A percentile compares a stretch with the other conserved stretches of the same genome.
Evolutionary conservation across 2,888 invertebrate species (phyloP).

Genomic region (Osedax fenrisi): DNA sequence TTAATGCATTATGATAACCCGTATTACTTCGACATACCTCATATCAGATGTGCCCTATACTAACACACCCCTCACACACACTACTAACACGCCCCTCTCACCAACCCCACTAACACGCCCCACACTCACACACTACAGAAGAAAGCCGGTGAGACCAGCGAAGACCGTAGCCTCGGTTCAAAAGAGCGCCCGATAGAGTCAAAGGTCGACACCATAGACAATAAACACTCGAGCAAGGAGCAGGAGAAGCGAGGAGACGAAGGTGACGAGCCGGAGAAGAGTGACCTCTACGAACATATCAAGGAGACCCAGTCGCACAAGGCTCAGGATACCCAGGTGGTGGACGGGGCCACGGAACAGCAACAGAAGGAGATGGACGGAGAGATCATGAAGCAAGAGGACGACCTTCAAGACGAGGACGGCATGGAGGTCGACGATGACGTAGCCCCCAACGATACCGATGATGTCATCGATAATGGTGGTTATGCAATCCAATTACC

Average conservation of each 20-base stretch:
- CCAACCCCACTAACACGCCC: too few relatives aligned
- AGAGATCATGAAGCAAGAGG: slow-evolving; percentile 20
- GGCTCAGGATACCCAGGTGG: slow-evolving; percentile 31
- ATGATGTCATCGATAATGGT: background rate
- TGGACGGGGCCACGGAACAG: slow-evolving; percentile 45
- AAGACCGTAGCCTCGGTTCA: slow-evolving; percentile 42
- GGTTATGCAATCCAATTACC: too few relatives aligned
- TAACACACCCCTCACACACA: too few relatives aligned
- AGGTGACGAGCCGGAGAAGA: background rate
- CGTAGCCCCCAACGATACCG: slow-evolving; percentile 25
- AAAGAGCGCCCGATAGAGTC: slow-evolving; percentile 44
- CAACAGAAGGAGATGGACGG: slow-evolving; percentile 29
- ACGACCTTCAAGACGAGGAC: slow-evolving; percentile 25
- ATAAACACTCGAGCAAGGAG: slow-evolving; percentile 4
- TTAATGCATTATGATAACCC: too few relatives aligned
- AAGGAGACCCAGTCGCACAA: slow-evolving; percentile 50
- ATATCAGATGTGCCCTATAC: too few relatives aligned
- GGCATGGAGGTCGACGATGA: slow-evolving; percentile 21
- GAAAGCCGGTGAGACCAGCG: slow-evolving; percentile 40
- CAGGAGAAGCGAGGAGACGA: slow-evolving; percentile 19
- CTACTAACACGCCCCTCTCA: too few relatives aligned
- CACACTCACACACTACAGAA: background rate
- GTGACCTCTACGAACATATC: slow-evolving; percentile 35
- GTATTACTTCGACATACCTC: too few relatives aligned
- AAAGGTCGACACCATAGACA: slow-evolving; percentile 42